Percentiles rank a stretch among this genome's conserved stretches.
These are phyloP conservation scores for Triplophysa rosa DNA, from an alignment of 2,113 vertebrate species.

Conservation along the genomic window DNA sequence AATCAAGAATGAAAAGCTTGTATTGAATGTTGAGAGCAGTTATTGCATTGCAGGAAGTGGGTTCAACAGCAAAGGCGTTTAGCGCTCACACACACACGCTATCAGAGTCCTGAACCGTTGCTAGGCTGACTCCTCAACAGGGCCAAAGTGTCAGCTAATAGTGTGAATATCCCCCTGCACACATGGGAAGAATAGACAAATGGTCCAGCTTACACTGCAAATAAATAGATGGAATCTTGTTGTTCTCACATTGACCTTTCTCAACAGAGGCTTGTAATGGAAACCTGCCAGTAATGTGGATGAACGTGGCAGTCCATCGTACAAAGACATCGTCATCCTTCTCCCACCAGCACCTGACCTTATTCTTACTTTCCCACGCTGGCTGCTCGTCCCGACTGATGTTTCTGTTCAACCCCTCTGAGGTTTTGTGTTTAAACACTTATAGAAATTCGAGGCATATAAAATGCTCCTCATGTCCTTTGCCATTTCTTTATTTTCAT, in stretches of 20 bases:
- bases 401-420: neutral
- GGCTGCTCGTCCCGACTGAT: constrained; percentile 12
- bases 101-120: constrained; percentile 63
- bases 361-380: constrained; percentile 35
- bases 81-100: constrained; percentile 40
- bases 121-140: constrained; percentile 67
- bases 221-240: constrained; percentile 21
- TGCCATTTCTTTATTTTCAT: neutral
- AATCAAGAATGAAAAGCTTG: neutral
- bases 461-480: neutral
- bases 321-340: constrained; percentile 28
- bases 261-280: constrained; percentile 22
- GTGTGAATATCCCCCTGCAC: constrained; percentile 51
- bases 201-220: constrained; percentile 14
- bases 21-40: neutral
- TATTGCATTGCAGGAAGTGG: neutral
- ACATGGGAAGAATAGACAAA: constrained; percentile 51
- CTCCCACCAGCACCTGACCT: constrained; percentile 17
- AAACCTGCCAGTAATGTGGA: constrained; percentile 28
- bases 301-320: constrained; percentile 4
- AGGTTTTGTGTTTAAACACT: neutral
- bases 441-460: neutral
- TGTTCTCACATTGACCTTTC: constrained; percentile 34
- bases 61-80: constrained; percentile 29
- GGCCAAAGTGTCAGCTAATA: constrained; percentile 55